Evolutionary conservation across 2,113 vertebrate species (phyloP), one percentile per base, ranked within the genome.

Genomic region (Cyprinodon brontotheroides): DNA sequence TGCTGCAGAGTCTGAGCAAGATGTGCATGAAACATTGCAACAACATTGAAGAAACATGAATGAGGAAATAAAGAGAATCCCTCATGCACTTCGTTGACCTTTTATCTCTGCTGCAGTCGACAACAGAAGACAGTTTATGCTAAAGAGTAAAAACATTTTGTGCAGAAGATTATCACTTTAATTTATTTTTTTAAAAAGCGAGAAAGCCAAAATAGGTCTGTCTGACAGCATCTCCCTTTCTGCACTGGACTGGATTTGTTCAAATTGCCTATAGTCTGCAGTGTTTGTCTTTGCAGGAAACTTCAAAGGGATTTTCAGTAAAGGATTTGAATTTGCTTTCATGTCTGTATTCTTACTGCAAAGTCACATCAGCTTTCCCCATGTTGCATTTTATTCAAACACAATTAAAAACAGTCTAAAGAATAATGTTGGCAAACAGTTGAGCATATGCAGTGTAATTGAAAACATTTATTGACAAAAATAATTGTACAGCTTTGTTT

Each of bases 391-490:
- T 57, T 53, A 41, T 41, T 41, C 29, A 29, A 29, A 29, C 29
- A 29, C 43, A 53, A 38, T 43, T 40, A 11, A 22, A 38, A 45
- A 45, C 61, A 1, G 2, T 61, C 38, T 76, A n/a, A 36, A n/a
- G 20, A 43, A 61, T 37, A 12, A 29, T 1, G 41, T 36, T 63
- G 37, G 38, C 40, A 40, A 60, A 4, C 15, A 50, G 43, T 43
- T 68, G 10, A 22, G 41, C 29, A 14, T 48, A 65, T 64, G 17
- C 61, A 66, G 45, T 69, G 4, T 79, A 69, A 84, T 77, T 64
- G 29, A 61, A 83, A 37, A 84, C 2, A 41, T 77, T 63, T 68
- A 77, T 80, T 82, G 78, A 82, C 59, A 87, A 90, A 89, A 90
- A 87, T 81, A 81, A 22, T 65, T 86, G 81, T 84, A n/a, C 13